Conservation (phyloP, 2,113 vertebrate species). For the Odobenus rosmarus region DNA sequence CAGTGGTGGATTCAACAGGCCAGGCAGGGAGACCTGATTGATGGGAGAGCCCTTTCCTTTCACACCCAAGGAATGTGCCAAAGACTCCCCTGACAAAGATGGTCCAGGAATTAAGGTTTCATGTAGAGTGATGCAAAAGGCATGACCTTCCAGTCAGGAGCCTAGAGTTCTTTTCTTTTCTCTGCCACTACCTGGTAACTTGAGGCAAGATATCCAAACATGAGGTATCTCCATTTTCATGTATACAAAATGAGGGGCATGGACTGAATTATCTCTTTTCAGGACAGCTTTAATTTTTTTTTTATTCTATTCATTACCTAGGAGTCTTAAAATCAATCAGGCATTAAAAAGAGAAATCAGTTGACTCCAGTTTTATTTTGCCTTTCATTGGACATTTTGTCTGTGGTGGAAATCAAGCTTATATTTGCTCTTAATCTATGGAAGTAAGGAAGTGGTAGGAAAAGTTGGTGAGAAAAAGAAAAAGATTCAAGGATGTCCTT, state of each 20-base stretch:
- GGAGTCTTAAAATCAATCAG: constrained; percentile 2
- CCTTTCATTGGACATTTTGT: background rate
- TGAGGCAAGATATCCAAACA: background rate
- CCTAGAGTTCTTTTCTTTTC: background rate
- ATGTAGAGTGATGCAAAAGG: background rate
- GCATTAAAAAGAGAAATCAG: background rate
- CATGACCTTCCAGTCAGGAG: background rate
- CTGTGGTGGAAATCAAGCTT: background rate
- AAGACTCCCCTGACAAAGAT: background rate
- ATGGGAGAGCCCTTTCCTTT: background rate
- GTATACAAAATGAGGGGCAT: background rate
- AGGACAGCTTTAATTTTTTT: background rate
- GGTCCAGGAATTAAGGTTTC: background rate
- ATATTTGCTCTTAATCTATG: background rate
- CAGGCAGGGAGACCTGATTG: background rate
- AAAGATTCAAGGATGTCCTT: background rate
- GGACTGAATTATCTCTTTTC: background rate
- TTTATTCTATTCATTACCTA: background rate
- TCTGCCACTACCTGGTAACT: background rate
- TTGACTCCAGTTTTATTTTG: background rate
- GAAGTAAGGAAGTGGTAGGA: background rate
- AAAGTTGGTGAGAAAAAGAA: background rate
- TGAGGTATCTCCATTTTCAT: background rate
- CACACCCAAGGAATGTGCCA: background rate
- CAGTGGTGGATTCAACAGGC: background rate